Percentiles rank a stretch among this genome's conserved stretches.
phyloP scores from a whole-genome alignment of 2,113 vertebrate genomes.

The Calidris pugnax region DNA sequence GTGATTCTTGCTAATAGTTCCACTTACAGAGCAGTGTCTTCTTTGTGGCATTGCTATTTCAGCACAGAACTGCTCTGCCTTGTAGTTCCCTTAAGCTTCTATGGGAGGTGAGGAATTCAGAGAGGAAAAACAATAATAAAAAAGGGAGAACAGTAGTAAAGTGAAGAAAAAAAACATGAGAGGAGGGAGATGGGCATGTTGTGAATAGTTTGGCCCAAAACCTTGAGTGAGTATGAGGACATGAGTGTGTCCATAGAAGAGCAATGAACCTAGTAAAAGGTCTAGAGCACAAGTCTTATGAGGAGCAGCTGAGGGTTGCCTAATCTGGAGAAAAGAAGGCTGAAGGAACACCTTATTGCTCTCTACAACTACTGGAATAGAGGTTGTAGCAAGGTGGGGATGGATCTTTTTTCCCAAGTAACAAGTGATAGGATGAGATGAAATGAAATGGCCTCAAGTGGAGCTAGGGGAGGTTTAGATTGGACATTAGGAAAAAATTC shows the following conservation, averaged over 20 bases:
- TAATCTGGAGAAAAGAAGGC: background rate
- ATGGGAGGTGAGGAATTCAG: background rate
- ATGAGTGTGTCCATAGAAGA: background rate
- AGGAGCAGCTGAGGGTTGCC: background rate
- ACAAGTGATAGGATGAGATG: background rate
- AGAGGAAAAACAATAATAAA: too few species aligned
- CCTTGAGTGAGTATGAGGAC: background rate
- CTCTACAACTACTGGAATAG: background rate
- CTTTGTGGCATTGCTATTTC: background rate
- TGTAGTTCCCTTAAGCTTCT: background rate
- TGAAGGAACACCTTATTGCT: background rate
- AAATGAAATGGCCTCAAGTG: background rate
- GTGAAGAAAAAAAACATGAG: background rate
- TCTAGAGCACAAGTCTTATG: background rate
- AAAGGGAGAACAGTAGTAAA: too few species aligned
- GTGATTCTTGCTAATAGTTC: background rate
- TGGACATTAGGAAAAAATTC: background rate
- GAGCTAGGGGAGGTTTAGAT: background rate
- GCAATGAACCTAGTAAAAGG: background rate
- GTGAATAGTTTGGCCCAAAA: background rate
- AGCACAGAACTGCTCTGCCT: background rate
- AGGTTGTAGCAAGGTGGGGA: accelerated
- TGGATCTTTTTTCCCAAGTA: background rate
- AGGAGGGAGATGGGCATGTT: background rate
- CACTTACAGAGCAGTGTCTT: background rate